Percentiles rank a stretch among this genome's conserved stretches.
Conservation (phyloP, 2,113 vertebrate species). For the Eclectus roratus region DNA sequence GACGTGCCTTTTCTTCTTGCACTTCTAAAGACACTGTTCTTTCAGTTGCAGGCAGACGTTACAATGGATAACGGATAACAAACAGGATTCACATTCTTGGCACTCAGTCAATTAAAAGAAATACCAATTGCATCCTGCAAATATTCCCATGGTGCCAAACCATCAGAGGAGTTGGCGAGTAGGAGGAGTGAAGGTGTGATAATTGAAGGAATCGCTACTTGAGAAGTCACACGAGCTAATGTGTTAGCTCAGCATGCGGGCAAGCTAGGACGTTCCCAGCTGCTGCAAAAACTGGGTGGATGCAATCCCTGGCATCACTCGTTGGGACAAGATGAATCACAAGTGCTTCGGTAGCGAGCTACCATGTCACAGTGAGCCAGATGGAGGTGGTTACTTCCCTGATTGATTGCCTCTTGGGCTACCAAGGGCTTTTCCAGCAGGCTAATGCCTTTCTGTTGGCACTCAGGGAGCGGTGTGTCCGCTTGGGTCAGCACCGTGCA, state of each 20-base stretch:
- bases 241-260: constrained; percentile 62
- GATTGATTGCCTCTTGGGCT: constrained; percentile 76
- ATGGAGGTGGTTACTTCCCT: constrained; percentile 77
- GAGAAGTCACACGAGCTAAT: constrained; percentile 68
- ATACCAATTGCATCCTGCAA: constrained; percentile 63
- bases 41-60: neutral
- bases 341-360: constrained; percentile 67
- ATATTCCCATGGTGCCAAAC: constrained; percentile 68
- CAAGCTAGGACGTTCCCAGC: constrained; percentile 72
- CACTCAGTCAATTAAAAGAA: constrained; percentile 70
- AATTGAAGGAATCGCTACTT: constrained; percentile 78
- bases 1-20: neutral
- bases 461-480: constrained; percentile 29
- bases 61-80: constrained; percentile 45
- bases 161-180: constrained; percentile 61
- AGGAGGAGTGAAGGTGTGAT: constrained; percentile 73
- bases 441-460: constrained; percentile 67
- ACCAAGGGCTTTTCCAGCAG: constrained; percentile 72
- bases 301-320: constrained; percentile 69
- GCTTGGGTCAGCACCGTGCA: constrained; percentile 46
- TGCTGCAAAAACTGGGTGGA: constrained; percentile 47
- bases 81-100: constrained; percentile 45
- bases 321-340: constrained; percentile 77
- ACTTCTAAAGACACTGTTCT: neutral
- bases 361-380: constrained; percentile 74